These are phyloP conservation scores for Phalanger gymnotis DNA, from an alignment of 2,797 vertebrate species.

Conservation along the genomic window DNA sequence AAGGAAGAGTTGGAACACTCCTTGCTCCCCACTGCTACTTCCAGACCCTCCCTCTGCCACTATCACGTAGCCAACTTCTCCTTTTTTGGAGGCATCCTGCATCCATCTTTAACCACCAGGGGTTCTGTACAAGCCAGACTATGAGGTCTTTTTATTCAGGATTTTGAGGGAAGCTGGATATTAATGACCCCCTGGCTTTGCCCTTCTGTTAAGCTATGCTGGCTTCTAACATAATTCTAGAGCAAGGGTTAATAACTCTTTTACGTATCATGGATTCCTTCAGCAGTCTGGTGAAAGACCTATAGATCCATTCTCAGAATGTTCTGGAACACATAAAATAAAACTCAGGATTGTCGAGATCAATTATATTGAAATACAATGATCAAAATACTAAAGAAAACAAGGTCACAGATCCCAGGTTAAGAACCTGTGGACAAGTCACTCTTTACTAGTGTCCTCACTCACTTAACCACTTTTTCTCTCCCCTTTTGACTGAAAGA, in stretches of 20 bases:
- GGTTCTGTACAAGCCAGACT: not conserved
- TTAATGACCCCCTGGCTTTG: not conserved
- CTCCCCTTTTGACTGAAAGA: not conserved
- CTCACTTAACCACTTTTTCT: not conserved
- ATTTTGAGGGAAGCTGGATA: not conserved
- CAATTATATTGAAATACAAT: not conserved
- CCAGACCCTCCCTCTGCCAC: not conserved
- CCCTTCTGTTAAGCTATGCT: not conserved
- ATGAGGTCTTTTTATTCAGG: not conserved
- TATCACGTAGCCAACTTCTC: not conserved
- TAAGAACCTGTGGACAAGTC: not conserved
- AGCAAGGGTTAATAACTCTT: not conserved
- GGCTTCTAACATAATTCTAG: not conserved
- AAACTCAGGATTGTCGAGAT: not conserved
- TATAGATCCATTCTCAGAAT: not conserved
- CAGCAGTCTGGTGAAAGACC: not conserved
- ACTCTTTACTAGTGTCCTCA: not conserved
- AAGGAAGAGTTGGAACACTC: not conserved
- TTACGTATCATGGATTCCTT: not conserved
- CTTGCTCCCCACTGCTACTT: not conserved
- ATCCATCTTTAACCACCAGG: not conserved
- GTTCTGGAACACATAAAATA: not conserved
- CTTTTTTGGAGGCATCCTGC: not conserved
- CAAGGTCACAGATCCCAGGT: not conserved
- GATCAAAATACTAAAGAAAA: not conserved